Evolutionary conservation across 2,113 vertebrate species (phyloP).

Genomic region (Columba livia): DNA sequence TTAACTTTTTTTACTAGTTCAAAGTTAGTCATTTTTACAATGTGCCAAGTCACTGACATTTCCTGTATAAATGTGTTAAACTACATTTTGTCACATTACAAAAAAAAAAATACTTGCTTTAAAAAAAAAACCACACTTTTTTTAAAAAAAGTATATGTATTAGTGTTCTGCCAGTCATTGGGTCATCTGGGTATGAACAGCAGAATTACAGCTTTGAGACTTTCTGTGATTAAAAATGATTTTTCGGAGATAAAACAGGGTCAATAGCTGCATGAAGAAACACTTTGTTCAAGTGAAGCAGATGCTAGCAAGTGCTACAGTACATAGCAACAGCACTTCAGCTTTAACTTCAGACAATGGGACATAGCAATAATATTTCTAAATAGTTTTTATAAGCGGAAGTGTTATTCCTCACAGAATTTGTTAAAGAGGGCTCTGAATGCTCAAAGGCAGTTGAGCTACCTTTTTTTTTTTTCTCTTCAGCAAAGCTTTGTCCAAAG

Average conservation of each 20-base stretch:
- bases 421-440: neutral
- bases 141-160: fast-evolving
- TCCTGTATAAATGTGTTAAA: neutral
- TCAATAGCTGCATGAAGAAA: neutral
- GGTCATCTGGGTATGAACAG: neutral
- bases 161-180: neutral
- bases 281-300: neutral
- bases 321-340: neutral
- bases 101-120: neutral
- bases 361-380: constrained; percentile 46
- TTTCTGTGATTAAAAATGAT: neutral
- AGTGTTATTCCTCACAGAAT: neutral
- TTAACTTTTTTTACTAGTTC: neutral
- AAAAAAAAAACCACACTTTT: neutral
- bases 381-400: neutral
- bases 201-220: neutral
- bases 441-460: neutral
- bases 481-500: neutral
- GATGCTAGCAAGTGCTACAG: constrained; percentile 33
- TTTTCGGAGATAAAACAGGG: neutral
- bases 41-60: neutral
- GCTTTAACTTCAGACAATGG: neutral
- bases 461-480: neutral
- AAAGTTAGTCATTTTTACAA: neutral
- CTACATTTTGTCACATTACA: neutral